These are phyloP conservation scores for Athalia rosae DNA, from an alignment of 2,888 invertebrate species.

Conservation along the genomic window DNA sequence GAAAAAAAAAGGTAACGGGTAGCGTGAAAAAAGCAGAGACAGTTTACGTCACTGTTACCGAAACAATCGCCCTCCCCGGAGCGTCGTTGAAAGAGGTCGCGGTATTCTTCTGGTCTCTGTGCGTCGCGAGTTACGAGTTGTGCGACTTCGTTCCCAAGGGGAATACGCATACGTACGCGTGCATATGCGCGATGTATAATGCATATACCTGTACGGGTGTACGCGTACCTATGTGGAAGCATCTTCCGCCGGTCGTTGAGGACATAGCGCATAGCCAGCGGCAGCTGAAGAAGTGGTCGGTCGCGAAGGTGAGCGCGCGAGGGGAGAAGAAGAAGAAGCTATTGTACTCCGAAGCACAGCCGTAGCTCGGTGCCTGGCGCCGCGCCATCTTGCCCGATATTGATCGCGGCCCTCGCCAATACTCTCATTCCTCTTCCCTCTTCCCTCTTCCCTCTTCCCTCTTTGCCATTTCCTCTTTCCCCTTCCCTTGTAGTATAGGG, in stretches of 20 bases:
- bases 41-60: no score
- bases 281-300: conserved; percentile 16
- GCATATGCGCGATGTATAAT: background rate
- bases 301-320: conserved; percentile 48
- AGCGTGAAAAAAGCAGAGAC: no score
- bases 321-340: conserved; percentile 58
- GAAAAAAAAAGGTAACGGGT: no score
- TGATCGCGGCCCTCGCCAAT: conserved; percentile 72
- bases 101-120: no score
- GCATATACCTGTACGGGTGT: no score
- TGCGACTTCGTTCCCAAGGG: no score
- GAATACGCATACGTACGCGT: background rate
- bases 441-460: conserved; percentile 47
- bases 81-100: no score
- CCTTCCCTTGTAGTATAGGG: conserved; percentile 49
- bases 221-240: background rate
- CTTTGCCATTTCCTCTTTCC: conserved; percentile 52
- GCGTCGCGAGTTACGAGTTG: no score
- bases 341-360: conserved; percentile 66
- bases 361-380: conserved; percentile 68
- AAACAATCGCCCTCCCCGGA: no score
- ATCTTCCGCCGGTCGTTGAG: background rate
- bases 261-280: background rate
- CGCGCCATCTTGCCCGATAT: conserved; percentile 73
- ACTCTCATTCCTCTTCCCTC: no score